Conservation (phyloP, 1,140 invertebrate genomes). For the roundworm (Caenorhabditis elegans) region WBcel235 BX284604.4:6636001-6636500, state of each 20-base stretch:
- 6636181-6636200: constrained; percentile 42
- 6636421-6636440: constrained; percentile 59
- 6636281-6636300: background rate
- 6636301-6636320: constrained; percentile 51
- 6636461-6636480: background rate
- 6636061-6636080: constrained; percentile 37
- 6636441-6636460: background rate
- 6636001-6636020: constrained; percentile 51
- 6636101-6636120: background rate
- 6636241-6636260: constrained; percentile 44
- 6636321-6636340: constrained; percentile 45
- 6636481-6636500: constrained; percentile 56
- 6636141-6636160: constrained; percentile 12
- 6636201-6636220: constrained; percentile 39
- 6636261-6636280: background rate
- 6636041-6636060: constrained; percentile 57
- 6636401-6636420: constrained; percentile 51
- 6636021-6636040: constrained; percentile 62
- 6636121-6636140: constrained; percentile 32
- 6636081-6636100: constrained; percentile 34
- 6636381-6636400: constrained; percentile 48
- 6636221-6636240: constrained; percentile 56
- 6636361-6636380: constrained; percentile 53
- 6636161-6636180: constrained; percentile 23
- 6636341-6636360: constrained; percentile 37